Evolutionary conservation across 2,888 invertebrate species (phyloP), one percentile per base, ranked within the genome.

Genomic region (Abrostola tripartita): DNA sequence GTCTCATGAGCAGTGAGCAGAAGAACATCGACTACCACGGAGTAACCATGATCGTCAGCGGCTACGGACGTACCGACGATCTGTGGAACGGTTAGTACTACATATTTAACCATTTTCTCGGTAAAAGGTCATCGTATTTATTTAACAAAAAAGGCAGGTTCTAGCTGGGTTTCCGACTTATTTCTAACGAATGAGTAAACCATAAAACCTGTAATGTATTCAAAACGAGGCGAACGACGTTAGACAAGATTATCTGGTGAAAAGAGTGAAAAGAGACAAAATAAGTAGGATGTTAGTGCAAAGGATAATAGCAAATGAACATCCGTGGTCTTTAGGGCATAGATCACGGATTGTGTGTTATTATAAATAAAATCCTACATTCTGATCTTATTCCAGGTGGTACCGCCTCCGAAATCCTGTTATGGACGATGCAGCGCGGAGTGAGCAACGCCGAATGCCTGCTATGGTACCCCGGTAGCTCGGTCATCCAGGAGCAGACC

Each of bases 341-440:
- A 53, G 11, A 10, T 10, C 11, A 0, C 0, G 6, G 52, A 44
- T 36, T 9, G 6, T 51, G 11, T n/a, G n/a, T 10, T 37, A 37
- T n/a, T 41, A 4, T 38, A 37, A 35, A 12, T 24, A 24, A 24
- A n/a, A n/a, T n/a, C 35, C 6, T 6, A 37, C 8, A 52, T 36
- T 55, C 50, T 2, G 12, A 6, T 12, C 50, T n/a, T 37, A 8
- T 37, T 42, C 11, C 74, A 94, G 94, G 91, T 66, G 93, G 93
- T 2, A 38, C 82, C 0, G 59, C 85, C 0, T 92, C 94, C 0
- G 91, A 92, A 59, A 84, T 92, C 14, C 90, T 95, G 5, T 90
- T 91, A 61, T 95, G 92, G 86, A 92, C 94, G 49, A 84, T 83
- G 75, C 95, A 95, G 50, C 81, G 81, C 12, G 93, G 91, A 38